Base-by-base conservation (phyloP, 2,797 vertebrate genomes). In the Sebastiscus tertius region DNA sequence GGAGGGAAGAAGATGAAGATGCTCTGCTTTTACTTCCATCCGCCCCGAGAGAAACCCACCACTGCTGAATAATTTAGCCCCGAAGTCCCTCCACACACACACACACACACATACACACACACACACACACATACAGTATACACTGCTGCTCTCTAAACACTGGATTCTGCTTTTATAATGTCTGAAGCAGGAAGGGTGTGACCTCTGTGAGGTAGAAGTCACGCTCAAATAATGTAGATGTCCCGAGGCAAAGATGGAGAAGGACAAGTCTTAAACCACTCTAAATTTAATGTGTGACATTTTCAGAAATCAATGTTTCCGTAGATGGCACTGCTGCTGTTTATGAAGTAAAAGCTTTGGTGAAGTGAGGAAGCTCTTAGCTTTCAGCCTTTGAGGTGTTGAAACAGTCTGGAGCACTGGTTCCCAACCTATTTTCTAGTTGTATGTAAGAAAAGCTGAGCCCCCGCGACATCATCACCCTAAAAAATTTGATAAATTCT, bases 11-110 rank as follows among this genome's bases (percentile, higher is more conserved):
- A 63, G 86, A 61, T 22, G 81, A 79, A 56, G 83, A 90, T 18
- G 84, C 68, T 75, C 80, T 79, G 86, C 84, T 90, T 90, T 88
- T 88, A 85, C 84, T 72, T 82, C 58, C 81, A 83, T 77, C 64
- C 8, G 49, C 77, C 65, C 70, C 20, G 54, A 88, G 86, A 91
- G 86, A 81, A 88, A 87, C 76, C 76, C 82, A 78, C 84, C 79
- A 34, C 88, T 81, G 62, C 81, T 94, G 84, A 95, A 95, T 94
- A 89, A 94, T 95, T 94, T 64, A 65, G 36, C 52, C 63, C 77
- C 29, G 42, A 75, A 82, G 78, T 76, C 56, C 63, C 56, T 33
- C 27, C 74, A 39, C 77, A 66, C 77, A 70, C 79, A 80, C 60
- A 68, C 75, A 80, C 68, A 69, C 70, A 79, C 78, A 78, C 42